These are phyloP conservation scores for Colostygia pectinataria DNA, from an alignment of 2,888 invertebrate genomes.

Conservation along the genomic window DNA sequence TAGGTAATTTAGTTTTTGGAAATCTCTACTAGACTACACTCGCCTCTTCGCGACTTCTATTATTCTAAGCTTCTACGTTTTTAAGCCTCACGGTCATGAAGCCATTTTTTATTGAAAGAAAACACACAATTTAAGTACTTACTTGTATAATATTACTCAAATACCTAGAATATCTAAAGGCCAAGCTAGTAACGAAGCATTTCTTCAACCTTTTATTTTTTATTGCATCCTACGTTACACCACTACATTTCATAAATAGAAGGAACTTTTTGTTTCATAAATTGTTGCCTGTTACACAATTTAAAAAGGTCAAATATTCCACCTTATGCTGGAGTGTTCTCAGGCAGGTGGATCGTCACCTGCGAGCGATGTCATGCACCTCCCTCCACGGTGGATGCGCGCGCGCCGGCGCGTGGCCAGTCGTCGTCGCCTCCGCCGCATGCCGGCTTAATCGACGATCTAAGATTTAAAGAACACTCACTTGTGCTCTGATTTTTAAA, in stretches of 20 bases:
- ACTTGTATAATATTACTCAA: too few relatives aligned
- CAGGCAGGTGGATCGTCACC: constrained; percentile 51
- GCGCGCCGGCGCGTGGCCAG: constrained; percentile 66
- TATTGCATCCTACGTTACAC: constrained; percentile 3
- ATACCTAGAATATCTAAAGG: background rate
- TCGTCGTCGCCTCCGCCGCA: constrained; percentile 46
- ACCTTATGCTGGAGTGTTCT: constrained; percentile 26
- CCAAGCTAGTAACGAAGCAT: constrained; percentile 1
- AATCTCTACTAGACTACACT: too few relatives aligned
- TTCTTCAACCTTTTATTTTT: constrained; percentile 8
- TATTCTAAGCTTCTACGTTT: too few relatives aligned
- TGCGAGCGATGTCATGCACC: constrained; percentile 67
- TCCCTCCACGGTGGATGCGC: constrained; percentile 65
- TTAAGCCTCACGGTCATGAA: too few relatives aligned
- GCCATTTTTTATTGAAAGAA: too few relatives aligned
- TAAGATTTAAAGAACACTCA: constrained; percentile 5
- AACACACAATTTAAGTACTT: too few relatives aligned
- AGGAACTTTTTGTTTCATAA: constrained; percentile 17
- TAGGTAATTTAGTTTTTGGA: too few relatives aligned
- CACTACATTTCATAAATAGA: constrained; percentile 16
- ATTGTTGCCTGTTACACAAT: constrained; percentile 33
- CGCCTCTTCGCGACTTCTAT: too few relatives aligned
- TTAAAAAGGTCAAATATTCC: constrained; percentile 49
- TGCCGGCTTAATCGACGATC: constrained; percentile 8
- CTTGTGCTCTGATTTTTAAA: constrained; percentile 14